Percentiles rank a stretch among this genome's conserved stretches.
Conservation (phyloP, 2,797 vertebrate species). For the Falco peregrinus region DNA sequence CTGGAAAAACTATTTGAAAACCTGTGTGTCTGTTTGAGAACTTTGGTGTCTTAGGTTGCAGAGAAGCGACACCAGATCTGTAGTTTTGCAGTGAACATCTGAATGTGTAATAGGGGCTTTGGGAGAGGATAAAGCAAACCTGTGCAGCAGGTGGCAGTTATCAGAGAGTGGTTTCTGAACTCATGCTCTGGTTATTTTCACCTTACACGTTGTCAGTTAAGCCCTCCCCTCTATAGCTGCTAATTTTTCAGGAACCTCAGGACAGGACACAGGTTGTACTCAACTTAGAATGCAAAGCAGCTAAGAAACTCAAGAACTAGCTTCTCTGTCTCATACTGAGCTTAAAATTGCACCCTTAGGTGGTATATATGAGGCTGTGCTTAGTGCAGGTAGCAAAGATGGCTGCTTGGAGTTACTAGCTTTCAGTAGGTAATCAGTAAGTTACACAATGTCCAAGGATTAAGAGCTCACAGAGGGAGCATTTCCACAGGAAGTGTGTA, state of each 20-base stretch:
- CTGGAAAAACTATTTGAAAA: neutral
- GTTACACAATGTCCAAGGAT: neutral
- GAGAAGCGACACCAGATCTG: neutral
- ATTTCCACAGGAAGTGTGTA: neutral
- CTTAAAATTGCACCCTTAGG: neutral
- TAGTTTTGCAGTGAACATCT: neutral
- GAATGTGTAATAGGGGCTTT: neutral
- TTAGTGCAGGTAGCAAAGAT: neutral
- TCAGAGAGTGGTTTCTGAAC: neutral
- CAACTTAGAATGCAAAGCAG: neutral
- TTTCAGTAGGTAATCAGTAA: neutral
- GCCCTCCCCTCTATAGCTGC: neutral
- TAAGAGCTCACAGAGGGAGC: neutral
- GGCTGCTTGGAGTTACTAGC: neutral
- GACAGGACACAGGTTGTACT: neutral
- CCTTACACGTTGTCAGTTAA: neutral
- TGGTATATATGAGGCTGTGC: neutral
- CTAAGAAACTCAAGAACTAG: neutral
- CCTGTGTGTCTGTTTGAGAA: neutral
- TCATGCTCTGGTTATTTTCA: neutral
- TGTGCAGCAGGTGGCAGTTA: neutral
- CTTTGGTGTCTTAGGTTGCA: neutral
- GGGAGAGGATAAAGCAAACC: neutral
- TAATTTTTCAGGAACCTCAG: neutral
- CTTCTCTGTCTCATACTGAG: neutral